Percentiles rank a stretch among this genome's conserved stretches.
phyloP scores from a whole-genome alignment of 2,888 invertebrate genomes.

The Leucophora obtusa region DNA sequence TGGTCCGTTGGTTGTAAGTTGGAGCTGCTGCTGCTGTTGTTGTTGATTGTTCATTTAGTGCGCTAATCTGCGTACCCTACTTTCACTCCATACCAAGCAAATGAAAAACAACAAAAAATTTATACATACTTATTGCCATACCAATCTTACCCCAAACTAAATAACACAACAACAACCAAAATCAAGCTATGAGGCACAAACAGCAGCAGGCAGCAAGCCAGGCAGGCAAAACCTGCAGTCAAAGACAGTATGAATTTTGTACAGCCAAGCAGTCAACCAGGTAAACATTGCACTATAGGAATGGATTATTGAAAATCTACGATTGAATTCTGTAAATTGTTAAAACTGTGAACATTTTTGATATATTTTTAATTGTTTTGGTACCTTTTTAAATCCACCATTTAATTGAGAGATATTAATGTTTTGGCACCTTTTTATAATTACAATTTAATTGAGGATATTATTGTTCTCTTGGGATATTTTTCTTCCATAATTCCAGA shows the following conservation, averaged over 20 bases:
- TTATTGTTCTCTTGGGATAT: too few relatives aligned
- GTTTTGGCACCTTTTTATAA: too few relatives aligned
- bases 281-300: background rate
- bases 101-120: conserved; percentile 15
- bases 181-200: conserved; percentile 36
- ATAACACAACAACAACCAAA: conserved; percentile 11
- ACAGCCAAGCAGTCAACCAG: background rate
- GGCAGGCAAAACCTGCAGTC: conserved; percentile 30
- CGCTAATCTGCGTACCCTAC: conserved; percentile 76
- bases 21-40: conserved; percentile 27
- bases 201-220: conserved; percentile 18
- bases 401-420: too few relatives aligned
- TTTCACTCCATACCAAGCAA: conserved; percentile 73
- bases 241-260: conserved; percentile 1
- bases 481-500: too few relatives aligned
- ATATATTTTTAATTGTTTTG: too few relatives aligned
- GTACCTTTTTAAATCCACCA: too few relatives aligned
- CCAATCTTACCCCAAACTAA: conserved; percentile 48
- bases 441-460: too few relatives aligned
- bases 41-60: conserved; percentile 61
- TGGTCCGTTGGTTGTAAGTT: conserved; percentile 19
- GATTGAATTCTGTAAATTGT: too few relatives aligned
- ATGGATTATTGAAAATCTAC: too few relatives aligned
- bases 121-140: conserved; percentile 20
- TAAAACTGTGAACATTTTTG: too few relatives aligned